A percentile compares a stretch with the other conserved stretches of the same genome.
Evolutionary conservation across 1,140 invertebrate species (phyloP).

Genomic region (Pemphigus obesinymphae): DNA sequence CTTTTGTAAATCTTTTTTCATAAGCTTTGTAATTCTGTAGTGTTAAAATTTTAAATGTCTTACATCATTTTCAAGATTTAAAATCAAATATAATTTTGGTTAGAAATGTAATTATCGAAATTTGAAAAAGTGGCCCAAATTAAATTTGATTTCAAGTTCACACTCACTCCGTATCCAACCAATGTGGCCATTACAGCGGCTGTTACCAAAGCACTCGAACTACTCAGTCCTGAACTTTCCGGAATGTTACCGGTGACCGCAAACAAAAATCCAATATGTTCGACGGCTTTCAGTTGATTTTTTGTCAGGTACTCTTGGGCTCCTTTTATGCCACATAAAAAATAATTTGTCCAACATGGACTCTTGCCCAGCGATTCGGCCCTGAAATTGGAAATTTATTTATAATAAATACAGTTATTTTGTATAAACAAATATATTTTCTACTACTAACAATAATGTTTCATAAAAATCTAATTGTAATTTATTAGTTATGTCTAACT

Average conservation of each 20-base stretch:
- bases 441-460: no score
- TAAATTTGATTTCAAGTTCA: background rate
- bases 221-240: constrained; percentile 87
- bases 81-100: no score
- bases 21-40: no score
- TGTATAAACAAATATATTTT: no score
- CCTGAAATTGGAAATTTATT: background rate
- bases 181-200: constrained; percentile 61
- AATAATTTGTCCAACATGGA: constrained; percentile 91
- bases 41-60: no score
- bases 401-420: no score
- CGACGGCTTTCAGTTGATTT: background rate
- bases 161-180: constrained; percentile 26
- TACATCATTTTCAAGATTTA: no score
- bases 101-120: no score
- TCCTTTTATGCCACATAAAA: constrained; percentile 86
- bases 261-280: constrained; percentile 61
- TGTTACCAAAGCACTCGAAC: constrained; percentile 94
- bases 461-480: no score
- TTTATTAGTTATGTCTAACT: no score
- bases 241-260: constrained; percentile 83
- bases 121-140: no score
- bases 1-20: no score
- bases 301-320: constrained; percentile 58
- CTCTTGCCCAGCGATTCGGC: constrained; percentile 45